These are phyloP conservation scores for Xestia xanthographa DNA, from an alignment of 2,888 invertebrate genomes.

Conservation along the genomic window DNA sequence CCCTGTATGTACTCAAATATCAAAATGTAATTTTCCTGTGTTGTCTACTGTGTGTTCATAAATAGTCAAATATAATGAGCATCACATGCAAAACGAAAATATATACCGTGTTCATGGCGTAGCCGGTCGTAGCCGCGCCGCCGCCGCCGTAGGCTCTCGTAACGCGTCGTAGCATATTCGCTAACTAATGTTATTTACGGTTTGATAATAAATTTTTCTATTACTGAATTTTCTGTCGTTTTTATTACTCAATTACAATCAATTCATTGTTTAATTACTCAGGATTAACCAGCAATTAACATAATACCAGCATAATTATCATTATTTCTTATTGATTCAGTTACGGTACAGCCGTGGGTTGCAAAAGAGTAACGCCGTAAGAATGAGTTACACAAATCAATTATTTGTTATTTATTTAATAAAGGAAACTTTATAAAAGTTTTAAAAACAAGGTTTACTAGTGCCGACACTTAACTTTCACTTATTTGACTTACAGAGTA, in stretches of 20 bases:
- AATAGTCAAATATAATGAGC: no score
- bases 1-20: no score
- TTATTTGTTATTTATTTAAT: no score
- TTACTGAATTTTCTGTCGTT: neutral
- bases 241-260: neutral
- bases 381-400: neutral
- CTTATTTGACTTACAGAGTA: no score
- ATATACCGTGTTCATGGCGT: neutral
- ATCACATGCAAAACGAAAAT: no score
- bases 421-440: no score
- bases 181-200: neutral
- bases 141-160: conserved; percentile 33
- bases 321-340: no score
- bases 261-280: neutral
- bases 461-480: no score
- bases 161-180: conserved; percentile 19
- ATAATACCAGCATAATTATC: neutral
- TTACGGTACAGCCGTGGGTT: no score
- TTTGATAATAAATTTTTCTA: neutral
- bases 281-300: neutral
- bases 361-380: neutral
- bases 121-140: conserved; percentile 19
- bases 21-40: no score
- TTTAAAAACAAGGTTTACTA: no score
- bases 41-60: no score